phyloP scores from a whole-genome alignment of 2,113 vertebrate genomes.

The Cheilinus undulatus region DNA sequence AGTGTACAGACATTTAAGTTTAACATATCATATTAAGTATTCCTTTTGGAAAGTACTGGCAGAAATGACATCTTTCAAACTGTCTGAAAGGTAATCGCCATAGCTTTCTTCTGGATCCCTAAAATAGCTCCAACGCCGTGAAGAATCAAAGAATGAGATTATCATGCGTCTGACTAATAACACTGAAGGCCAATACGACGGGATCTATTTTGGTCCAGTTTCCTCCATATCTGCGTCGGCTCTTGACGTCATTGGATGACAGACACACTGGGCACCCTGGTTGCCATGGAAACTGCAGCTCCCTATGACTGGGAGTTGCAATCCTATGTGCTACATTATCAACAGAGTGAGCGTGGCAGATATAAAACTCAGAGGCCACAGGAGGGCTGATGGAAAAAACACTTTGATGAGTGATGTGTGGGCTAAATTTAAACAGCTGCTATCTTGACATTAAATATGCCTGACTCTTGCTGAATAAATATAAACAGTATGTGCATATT shows the following conservation, averaged over 20 bases:
- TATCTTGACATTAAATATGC: not conserved
- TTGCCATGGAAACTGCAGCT: slow-evolving; percentile 84
- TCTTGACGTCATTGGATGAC: slow-evolving; percentile 82
- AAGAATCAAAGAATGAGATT: slow-evolving; percentile 5
- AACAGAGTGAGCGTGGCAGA: slow-evolving; percentile 31
- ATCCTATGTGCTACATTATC: slow-evolving; percentile 45
- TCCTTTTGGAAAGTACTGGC: not conserved
- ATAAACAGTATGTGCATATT: too few species aligned
- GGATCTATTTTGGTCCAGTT: slow-evolving; percentile 72
- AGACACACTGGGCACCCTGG: slow-evolving; percentile 61
- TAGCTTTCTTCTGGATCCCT: not conserved
- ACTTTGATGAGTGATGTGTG: slow-evolving; percentile 4
- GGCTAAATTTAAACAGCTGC: slow-evolving; percentile 21
- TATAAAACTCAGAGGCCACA: slow-evolving; percentile 5
- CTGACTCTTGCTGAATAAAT: too few species aligned
- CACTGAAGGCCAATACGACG: slow-evolving; percentile 45
- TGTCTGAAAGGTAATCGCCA: not conserved
- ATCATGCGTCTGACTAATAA: slow-evolving; percentile 14
- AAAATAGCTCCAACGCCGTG: not conserved
- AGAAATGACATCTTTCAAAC: not conserved
- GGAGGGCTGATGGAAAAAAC: slow-evolving; percentile 5
- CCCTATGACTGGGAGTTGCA: slow-evolving; percentile 59
- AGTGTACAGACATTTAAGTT: not conserved
- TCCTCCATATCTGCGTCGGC: slow-evolving; percentile 66
- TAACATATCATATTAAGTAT: not conserved